A percentile compares a stretch with the other conserved stretches of the same genome.
Conservation (phyloP, 2,113 vertebrate genomes). For the pig (Sus scrofa) region DNA sequence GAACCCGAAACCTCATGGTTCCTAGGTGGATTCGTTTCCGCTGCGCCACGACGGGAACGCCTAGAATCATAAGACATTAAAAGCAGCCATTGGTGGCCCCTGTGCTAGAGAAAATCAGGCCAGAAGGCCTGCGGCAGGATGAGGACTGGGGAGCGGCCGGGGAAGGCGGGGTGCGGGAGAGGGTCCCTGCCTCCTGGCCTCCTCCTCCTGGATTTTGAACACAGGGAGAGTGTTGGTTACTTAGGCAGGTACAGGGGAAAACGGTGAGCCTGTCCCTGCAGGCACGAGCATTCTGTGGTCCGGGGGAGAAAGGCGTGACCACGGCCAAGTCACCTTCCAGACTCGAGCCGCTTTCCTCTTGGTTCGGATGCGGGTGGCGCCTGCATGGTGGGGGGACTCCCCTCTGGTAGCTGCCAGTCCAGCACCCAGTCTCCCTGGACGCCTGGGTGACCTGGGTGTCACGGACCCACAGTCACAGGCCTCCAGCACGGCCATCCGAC, state of each 20-base stretch:
- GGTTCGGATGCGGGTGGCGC: background rate
- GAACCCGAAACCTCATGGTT: too few species aligned
- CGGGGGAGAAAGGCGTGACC: too few species aligned
- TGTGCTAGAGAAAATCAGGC: rapidly evolving
- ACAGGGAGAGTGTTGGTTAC: background rate
- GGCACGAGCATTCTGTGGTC: rapidly evolving
- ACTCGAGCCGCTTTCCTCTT: background rate
- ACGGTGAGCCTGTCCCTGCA: background rate
- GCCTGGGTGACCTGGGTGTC: background rate
- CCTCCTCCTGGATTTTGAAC: background rate
- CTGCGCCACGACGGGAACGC: too few species aligned
- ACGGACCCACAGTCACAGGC: too few species aligned
- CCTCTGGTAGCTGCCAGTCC: background rate
- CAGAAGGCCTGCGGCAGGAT: background rate
- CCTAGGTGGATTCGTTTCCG: too few species aligned
- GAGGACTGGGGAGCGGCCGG: background rate
- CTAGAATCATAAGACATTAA: background rate
- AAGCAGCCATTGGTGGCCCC: background rate
- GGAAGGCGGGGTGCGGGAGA: too few species aligned
- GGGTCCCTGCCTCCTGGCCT: background rate
- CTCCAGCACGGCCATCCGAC: background rate
- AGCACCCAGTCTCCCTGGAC: background rate
- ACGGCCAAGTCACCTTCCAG: rapidly evolving
- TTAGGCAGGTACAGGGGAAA: background rate
- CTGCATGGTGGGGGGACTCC: background rate